phyloP scores from a whole-genome alignment of 1,140 invertebrate species.

The Musca domestica region DNA sequence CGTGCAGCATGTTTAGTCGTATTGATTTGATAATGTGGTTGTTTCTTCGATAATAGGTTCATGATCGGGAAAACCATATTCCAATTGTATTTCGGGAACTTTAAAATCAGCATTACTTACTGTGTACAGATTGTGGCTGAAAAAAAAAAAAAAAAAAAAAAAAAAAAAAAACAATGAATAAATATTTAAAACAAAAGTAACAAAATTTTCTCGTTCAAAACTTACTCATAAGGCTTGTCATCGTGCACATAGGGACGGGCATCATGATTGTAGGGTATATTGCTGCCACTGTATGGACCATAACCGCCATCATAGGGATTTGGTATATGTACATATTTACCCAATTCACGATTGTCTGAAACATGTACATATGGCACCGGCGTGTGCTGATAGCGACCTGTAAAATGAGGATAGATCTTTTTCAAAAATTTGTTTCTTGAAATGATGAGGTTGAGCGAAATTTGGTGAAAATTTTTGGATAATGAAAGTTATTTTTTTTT shows the following conservation, averaged over 20 bases:
- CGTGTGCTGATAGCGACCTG: conserved; percentile 47
- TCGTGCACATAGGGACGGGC: conserved; percentile 42
- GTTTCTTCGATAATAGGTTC: conserved; percentile 36
- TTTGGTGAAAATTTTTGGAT: not conserved
- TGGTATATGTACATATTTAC: conserved; percentile 59
- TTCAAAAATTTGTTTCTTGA: too few relatives aligned
- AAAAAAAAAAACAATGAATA: not conserved
- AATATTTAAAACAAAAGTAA: too few relatives aligned
- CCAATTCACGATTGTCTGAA: conserved; percentile 51
- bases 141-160: not conserved
- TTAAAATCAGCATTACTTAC: conserved; percentile 54
- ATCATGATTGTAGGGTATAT: conserved; percentile 48
- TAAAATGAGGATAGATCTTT: too few relatives aligned
- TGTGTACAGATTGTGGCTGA: conserved; percentile 52
- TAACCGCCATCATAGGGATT: conserved; percentile 59
- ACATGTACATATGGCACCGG: conserved; percentile 44
- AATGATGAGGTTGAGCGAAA: too few relatives aligned
- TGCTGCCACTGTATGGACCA: conserved; percentile 56
- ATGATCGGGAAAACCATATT: conserved; percentile 53
- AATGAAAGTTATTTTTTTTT: too few relatives aligned
- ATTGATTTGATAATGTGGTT: conserved; percentile 13
- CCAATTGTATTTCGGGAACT: conserved; percentile 50
- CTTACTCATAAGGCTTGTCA: conserved; percentile 46
- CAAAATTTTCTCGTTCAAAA: too few relatives aligned
- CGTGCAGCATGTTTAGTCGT: not conserved